These are phyloP conservation scores for Catharus fuscescens DNA, from an alignment of 2,113 vertebrate species.

Conservation along the genomic window DNA sequence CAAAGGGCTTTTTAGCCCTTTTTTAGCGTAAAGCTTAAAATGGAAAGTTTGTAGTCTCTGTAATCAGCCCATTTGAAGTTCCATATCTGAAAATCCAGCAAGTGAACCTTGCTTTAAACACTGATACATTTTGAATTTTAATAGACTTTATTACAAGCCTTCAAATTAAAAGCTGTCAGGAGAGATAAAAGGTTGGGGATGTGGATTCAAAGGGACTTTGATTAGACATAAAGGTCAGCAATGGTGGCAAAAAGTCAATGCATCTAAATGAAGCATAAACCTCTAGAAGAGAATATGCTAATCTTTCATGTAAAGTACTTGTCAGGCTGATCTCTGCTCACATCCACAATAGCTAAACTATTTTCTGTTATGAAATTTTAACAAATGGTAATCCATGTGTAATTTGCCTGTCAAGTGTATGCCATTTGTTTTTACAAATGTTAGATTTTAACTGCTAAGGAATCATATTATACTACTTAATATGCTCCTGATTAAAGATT, in stretches of 20 bases:
- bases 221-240: conserved; percentile 75
- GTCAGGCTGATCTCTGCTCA: conserved; percentile 62
- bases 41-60: conserved; percentile 11
- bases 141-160: conserved; percentile 70
- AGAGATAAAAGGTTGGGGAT: conserved; percentile 72
- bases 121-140: conserved; percentile 61
- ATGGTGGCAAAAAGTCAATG: conserved; percentile 60
- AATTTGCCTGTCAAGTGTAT: conserved; percentile 69
- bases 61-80: conserved; percentile 42
- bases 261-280: conserved; percentile 75
- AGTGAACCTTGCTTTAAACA: conserved; percentile 29
- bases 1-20: neutral
- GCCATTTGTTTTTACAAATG: conserved; percentile 69
- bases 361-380: conserved; percentile 71
- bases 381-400: conserved; percentile 70
- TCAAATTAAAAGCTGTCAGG: conserved; percentile 75
- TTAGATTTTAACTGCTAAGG: conserved; percentile 36
- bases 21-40: neutral
- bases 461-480: conserved; percentile 21
- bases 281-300: conserved; percentile 73
- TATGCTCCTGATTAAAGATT: conserved; percentile 47
- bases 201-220: conserved; percentile 69
- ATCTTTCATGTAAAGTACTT: conserved; percentile 72
- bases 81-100: conserved; percentile 29
- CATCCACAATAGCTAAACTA: conserved; percentile 69